phyloP scores from a whole-genome alignment of 1,140 invertebrate species.

The Saccostrea cuccullata region DNA sequence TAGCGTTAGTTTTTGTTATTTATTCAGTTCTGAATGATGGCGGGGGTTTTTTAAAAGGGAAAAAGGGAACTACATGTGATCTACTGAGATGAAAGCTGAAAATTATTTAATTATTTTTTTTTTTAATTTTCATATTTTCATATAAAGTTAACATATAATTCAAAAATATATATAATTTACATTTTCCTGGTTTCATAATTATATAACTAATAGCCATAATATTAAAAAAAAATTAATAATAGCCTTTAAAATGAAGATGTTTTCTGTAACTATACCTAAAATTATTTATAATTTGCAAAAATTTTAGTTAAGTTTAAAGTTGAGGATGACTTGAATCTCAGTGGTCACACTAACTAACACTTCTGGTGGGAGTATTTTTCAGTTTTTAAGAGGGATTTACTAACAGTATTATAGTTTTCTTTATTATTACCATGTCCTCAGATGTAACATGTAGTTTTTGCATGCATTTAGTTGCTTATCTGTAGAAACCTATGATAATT shows the following conservation, averaged over 20 bases:
- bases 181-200: no score
- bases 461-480: constrained; percentile 1
- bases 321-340: not conserved
- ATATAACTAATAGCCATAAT: no score
- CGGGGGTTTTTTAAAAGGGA: not conserved
- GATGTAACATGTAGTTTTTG: not conserved
- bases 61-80: not conserved
- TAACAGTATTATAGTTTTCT: not conserved
- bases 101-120: no score
- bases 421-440: not conserved
- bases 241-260: no score
- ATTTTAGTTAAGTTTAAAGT: no score
- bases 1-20: not conserved
- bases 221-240: no score
- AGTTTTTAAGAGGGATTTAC: not conserved
- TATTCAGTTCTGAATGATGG: not conserved
- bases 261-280: no score
- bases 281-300: no score
- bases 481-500: not conserved
- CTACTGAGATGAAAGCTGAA: not conserved
- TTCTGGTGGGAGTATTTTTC: not conserved
- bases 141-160: no score
- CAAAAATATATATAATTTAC: no score
- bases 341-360: not conserved
- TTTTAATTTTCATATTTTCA: no score